phyloP scores from a whole-genome alignment of 2,888 invertebrate genomes.

The Spialia ferax region DNA sequence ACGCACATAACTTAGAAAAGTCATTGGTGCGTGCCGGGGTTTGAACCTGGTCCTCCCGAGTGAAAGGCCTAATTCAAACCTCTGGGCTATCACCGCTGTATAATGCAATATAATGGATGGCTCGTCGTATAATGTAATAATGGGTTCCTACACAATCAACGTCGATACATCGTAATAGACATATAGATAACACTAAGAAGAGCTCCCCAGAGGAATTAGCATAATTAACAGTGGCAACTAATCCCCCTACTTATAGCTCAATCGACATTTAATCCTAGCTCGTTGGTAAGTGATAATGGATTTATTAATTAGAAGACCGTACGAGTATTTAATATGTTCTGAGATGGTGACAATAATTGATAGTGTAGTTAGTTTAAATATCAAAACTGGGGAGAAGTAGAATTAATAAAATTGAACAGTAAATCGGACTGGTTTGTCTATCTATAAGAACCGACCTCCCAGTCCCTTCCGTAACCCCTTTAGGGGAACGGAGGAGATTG shows the following conservation, averaged over 20 bases:
- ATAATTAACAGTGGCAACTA: slow-evolving; percentile 22
- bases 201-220: slow-evolving; percentile 20
- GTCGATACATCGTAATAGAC: background rate
- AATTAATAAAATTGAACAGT: no score
- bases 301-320: slow-evolving; percentile 21
- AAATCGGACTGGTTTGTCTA: no score
- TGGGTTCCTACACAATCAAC: background rate
- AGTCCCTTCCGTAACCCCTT: no score
- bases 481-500: no score
- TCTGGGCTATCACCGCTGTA: no score
- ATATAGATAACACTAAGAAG: slow-evolving; percentile 12
- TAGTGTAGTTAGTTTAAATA: slow-evolving; percentile 7
- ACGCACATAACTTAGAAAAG: no score
- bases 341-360: slow-evolving; percentile 3
- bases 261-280: slow-evolving; percentile 20
- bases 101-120: no score
- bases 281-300: slow-evolving; percentile 23
- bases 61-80: no score
- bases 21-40: no score
- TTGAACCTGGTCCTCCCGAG: no score
- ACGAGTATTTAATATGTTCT: slow-evolving; percentile 20
- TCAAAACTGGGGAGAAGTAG: background rate
- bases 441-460: no score
- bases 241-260: slow-evolving; percentile 9
- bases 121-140: no score